Percentiles rank a stretch among this genome's conserved stretches.
Evolutionary conservation across 2,888 invertebrate genomes (phyloP).

Genomic region (Sphaerophoria rueppellii): DNA sequence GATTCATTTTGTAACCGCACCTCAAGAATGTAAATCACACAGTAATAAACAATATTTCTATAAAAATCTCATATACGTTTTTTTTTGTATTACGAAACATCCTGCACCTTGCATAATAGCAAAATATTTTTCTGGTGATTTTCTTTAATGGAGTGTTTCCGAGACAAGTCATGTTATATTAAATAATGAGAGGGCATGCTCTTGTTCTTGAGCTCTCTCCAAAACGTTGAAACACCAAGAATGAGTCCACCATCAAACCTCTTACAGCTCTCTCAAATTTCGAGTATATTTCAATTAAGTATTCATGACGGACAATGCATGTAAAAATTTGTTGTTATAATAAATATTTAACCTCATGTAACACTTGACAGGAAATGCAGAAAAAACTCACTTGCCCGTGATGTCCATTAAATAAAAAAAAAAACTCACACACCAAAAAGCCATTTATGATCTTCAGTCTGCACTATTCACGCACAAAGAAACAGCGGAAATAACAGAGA

Average conservation of each 20-base stretch:
- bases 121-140: slow-evolving; percentile 17
- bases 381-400: slow-evolving; percentile 41
- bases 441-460: background rate
- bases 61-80: background rate
- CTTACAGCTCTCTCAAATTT: background rate
- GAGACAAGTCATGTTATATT: slow-evolving; percentile 27
- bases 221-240: background rate
- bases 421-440: background rate
- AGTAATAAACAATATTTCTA: background rate
- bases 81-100: background rate
- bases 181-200: slow-evolving; percentile 34
- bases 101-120: background rate
- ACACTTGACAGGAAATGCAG: slow-evolving; percentile 38
- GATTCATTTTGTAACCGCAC: too few species aligned
- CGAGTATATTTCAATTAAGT: background rate
- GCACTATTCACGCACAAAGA: slow-evolving; percentile 34
- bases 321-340: background rate
- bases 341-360: slow-evolving; percentile 36
- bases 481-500: slow-evolving; percentile 35
- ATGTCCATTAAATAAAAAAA: slow-evolving; percentile 40
- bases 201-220: background rate
- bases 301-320: background rate
- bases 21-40: too few species aligned
- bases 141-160: slow-evolving; percentile 51
- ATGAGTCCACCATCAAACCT: slow-evolving; percentile 11